Conservation (phyloP, 2,797 vertebrate genomes). For the Darevskia mixta region DNA sequence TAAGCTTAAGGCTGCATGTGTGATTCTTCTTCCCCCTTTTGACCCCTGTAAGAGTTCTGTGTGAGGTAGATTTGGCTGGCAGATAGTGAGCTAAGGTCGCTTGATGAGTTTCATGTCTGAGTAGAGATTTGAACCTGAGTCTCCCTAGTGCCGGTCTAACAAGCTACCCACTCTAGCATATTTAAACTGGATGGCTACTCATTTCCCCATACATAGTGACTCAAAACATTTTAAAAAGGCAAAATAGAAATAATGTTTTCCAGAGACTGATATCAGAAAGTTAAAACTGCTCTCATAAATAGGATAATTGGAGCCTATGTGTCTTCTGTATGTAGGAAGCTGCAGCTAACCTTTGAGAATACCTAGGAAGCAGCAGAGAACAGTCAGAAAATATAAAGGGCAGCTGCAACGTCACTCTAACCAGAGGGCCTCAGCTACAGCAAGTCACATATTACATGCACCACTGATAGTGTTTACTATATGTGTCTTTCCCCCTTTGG, state of each 20-base stretch:
- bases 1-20: not conserved
- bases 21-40: not conserved
- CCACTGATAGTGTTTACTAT: conserved; percentile 54
- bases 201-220: not conserved
- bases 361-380: conserved; percentile 31
- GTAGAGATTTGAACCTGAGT: no score
- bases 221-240: not conserved
- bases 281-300: not conserved
- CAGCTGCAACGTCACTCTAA: conserved; percentile 49
- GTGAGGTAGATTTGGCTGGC: not conserved
- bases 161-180: not conserved
- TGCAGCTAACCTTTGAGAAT: conserved; percentile 19
- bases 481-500: conserved; percentile 63
- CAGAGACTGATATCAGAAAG: not conserved
- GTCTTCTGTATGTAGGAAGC: not conserved
- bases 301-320: not conserved
- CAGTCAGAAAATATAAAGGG: conserved; percentile 59
- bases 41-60: not conserved
- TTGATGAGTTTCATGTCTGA: not conserved
- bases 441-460: conserved; percentile 70
- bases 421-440: conserved; percentile 57
- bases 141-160: not conserved
- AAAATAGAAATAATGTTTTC: not conserved
- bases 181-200: not conserved
- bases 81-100: not conserved